Conservation (phyloP, 2,113 vertebrate species). For the Plotosus lineatus region DNA sequence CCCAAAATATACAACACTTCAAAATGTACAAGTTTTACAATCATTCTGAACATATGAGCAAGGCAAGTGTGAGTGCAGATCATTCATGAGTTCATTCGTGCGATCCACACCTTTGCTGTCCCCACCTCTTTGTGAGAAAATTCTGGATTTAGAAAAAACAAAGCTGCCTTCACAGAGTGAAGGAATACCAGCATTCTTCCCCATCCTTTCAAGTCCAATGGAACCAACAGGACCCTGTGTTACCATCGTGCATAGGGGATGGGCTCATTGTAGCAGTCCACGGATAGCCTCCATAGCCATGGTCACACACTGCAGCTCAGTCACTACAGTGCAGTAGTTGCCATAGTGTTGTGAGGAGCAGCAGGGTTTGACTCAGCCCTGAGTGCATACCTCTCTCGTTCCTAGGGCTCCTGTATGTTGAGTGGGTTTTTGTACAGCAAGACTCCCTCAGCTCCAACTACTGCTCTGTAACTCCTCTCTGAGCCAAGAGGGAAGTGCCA, state of each 20-base stretch:
- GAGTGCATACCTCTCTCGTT: conserved; percentile 6
- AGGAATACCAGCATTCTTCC: conserved; percentile 22
- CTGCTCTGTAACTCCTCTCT: conserved; percentile 89
- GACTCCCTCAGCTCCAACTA: conserved; percentile 83
- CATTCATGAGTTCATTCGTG: conserved; percentile 38
- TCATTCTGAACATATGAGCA: conserved; percentile 53
- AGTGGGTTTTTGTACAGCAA: neutral
- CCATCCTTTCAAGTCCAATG: conserved; percentile 9
- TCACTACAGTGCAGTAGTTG: conserved; percentile 25
- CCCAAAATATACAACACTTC: conserved; percentile 62
- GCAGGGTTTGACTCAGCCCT: neutral
- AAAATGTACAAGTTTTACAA: conserved; percentile 65
- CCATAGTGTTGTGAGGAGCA: conserved; percentile 32
- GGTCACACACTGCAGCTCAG: conserved; percentile 19
- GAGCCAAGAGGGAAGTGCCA: conserved; percentile 89
- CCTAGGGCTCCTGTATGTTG: neutral
- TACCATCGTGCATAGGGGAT: conserved; percentile 1
- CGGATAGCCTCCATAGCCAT: neutral
- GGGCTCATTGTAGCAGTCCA: conserved; percentile 23
- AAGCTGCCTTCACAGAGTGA: neutral
- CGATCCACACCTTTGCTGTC: conserved; percentile 31
- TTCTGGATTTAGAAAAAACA: conserved; percentile 11
- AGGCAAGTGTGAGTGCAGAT: conserved; percentile 28
- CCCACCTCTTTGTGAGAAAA: conserved; percentile 38
- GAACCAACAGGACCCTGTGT: neutral